These are phyloP conservation scores for Tringa solitaria DNA, from an alignment of 2,113 vertebrate species.

Conservation along the genomic window DNA sequence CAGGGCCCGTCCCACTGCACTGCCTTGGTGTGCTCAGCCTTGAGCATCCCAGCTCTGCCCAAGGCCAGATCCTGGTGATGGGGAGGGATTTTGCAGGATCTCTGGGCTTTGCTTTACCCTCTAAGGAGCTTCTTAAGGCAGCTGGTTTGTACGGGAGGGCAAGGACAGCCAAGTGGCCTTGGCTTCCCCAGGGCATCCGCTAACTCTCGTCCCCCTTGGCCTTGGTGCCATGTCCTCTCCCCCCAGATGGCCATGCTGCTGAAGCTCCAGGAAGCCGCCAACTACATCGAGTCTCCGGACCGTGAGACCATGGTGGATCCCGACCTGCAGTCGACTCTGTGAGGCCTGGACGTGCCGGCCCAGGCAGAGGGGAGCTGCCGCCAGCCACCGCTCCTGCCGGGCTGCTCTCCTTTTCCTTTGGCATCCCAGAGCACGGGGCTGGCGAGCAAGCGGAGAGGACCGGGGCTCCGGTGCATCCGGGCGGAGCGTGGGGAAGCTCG, in stretches of 20 bases:
- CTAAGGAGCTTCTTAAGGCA: background rate
- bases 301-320: conserved; percentile 86
- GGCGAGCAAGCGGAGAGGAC: conserved; percentile 1
- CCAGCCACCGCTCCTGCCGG: background rate
- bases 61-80: accelerated
- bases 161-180: background rate
- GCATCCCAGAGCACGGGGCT: background rate
- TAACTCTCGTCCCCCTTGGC: accelerated
- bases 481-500: background rate
- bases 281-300: conserved; percentile 95
- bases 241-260: conserved; percentile 96
- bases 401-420: conserved; percentile 45
- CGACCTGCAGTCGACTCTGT: conserved; percentile 83
- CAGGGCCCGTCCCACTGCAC: accelerated
- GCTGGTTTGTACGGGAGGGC: background rate
- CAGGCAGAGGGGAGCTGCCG: conserved; percentile 12
- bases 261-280: conserved; percentile 96
- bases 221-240: background rate
- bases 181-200: accelerated
- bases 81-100: background rate
- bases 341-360: conserved; percentile 32
- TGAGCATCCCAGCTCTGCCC: background rate
- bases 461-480: background rate
- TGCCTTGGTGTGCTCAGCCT: background rate
- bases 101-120: background rate